A percentile compares a stretch with the other conserved stretches of the same genome.
phyloP scores from a whole-genome alignment of 2,888 invertebrate species.

The Hanleya hanleyi region DNA sequence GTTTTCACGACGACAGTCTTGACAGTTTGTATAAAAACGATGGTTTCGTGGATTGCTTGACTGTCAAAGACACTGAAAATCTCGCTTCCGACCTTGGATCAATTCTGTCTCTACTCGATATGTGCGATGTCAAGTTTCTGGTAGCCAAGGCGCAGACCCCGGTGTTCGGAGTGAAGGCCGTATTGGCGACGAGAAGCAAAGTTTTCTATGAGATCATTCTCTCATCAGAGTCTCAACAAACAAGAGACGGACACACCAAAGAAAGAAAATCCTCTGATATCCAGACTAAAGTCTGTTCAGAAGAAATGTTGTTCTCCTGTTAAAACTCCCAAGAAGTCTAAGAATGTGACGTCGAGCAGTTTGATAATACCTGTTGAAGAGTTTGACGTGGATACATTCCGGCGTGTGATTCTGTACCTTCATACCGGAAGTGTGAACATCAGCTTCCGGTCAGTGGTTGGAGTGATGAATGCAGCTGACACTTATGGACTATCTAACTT shows the following conservation, averaged over 20 bases:
- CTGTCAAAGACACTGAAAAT: background rate
- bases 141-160: background rate
- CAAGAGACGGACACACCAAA: background rate
- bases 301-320: background rate
- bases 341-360: background rate
- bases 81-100: background rate
- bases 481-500: background rate
- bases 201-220: background rate
- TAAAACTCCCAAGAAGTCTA: background rate
- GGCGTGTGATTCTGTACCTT: background rate
- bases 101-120: background rate
- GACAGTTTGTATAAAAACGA: too few species aligned
- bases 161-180: background rate
- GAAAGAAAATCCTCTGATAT: background rate
- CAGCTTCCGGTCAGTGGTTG: background rate
- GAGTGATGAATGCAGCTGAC: background rate
- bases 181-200: background rate
- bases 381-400: background rate
- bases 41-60: background rate
- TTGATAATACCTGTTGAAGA: background rate
- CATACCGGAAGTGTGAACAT: background rate
- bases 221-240: background rate
- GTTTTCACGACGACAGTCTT: too few species aligned
- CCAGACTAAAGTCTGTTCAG: background rate
- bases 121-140: background rate